Base-by-base conservation (phyloP, 2,797 vertebrate species). In the Pseudochromis fuscus region DNA sequence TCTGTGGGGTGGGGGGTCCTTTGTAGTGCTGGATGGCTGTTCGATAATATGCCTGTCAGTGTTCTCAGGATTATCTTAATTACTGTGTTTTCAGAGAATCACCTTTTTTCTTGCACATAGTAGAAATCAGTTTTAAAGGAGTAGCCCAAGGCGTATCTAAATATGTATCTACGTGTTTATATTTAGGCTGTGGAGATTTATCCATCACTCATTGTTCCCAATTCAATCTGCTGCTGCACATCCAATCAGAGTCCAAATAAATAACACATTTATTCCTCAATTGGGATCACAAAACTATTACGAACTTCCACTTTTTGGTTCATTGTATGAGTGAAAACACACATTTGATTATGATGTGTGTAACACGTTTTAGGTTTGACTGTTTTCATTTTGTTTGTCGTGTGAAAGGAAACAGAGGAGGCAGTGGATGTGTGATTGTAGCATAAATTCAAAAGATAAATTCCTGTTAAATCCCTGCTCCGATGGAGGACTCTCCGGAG, bases 21-120 rank as follows among this genome's bases (percentile, higher is more conserved):
- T 84, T 84, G 86, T 81, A 78, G 81, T 68, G 68, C 49, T 48
- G 74, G 51, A 55, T 66, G 77, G 71, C 52, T 77, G 76, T 81
- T 75, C 69, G 33, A 79, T 87, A 88, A 83, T 70, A 64, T 40
- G 66, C 35, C 81, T 77, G 82, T 86, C 82, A 80, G 28, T 27
- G 42, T 58, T 63, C 59, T 65, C 28, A 45, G 66, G 72, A 72
- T 75, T 71, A 75, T 84, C 76, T 72, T 79, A 79, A 80, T 84
- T 72, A 70, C 63, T 23, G 61, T 49, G 56, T 77, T 79, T 58
- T 59, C 56, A 60, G 27, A 56, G 61, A 46, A 27, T 45, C 15
- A 3, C 44, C 6, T 2, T 35, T 50, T 67, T 19, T 62, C 42
- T 60, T 49, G 28, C 2, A 49, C 4, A 0, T 24, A 3, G 9